These are phyloP conservation scores for Latrodectus elegans DNA, from an alignment of 2,888 invertebrate species.

Conservation along the genomic window DNA sequence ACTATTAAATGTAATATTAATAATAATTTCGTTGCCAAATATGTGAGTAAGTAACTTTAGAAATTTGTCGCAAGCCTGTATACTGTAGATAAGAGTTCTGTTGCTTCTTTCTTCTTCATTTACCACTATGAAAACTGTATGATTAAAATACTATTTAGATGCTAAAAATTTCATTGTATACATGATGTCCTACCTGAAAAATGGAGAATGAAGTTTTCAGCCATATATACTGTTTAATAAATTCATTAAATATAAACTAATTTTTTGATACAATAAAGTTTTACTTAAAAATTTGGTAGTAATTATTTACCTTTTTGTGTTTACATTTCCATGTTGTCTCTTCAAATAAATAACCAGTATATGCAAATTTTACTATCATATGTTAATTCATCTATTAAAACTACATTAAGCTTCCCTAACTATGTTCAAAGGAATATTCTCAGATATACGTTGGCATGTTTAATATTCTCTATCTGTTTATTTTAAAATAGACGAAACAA, in stretches of 20 bases:
- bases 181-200: slow-evolving; percentile 43
- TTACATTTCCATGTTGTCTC: too few species aligned
- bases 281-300: slow-evolving; percentile 41
- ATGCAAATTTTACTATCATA: too few species aligned
- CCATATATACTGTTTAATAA: slow-evolving; percentile 53
- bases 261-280: slow-evolving; percentile 69
- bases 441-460: too few species aligned
- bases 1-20: not conserved
- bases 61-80: not conserved
- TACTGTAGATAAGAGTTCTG: not conserved
- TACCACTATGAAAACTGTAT: not conserved
- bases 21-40: not conserved
- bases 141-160: slow-evolving; percentile 3
- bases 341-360: too few species aligned
- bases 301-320: not conserved
- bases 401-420: too few species aligned
- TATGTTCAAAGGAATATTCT: too few species aligned
- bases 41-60: not conserved
- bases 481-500: too few species aligned
- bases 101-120: slow-evolving; percentile 6
- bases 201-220: slow-evolving; percentile 28
- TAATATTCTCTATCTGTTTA: too few species aligned
- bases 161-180: slow-evolving; percentile 21
- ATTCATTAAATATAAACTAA: slow-evolving; percentile 55
- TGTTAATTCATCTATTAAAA: too few species aligned